Percentiles rank a stretch among this genome's conserved stretches.
phyloP scores from a whole-genome alignment of 2,888 invertebrate species.

The Rhingia rostrata region DNA sequence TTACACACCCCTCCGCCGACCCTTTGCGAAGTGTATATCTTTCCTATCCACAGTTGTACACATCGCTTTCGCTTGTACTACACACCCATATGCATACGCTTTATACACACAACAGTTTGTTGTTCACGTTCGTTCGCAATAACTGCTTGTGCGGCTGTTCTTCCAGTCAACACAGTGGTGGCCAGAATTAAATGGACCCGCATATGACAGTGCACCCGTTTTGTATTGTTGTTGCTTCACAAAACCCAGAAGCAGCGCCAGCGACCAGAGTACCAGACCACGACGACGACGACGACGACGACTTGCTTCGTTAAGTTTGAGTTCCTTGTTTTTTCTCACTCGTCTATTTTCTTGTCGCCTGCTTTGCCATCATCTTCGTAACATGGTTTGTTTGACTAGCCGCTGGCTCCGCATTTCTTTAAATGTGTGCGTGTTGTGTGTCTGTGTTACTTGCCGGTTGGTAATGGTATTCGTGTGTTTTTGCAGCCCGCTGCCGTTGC shows the following conservation, averaged over 20 bases:
- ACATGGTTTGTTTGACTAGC: conserved; percentile 56
- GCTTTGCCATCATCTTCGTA: conserved; percentile 58
- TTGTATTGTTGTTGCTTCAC: conserved; percentile 6
- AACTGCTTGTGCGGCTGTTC: conserved; percentile 8
- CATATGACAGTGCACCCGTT: neutral
- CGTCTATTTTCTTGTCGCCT: conserved; percentile 32
- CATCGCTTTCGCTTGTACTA: conserved; percentile 2
- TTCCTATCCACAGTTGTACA: conserved; percentile 8
- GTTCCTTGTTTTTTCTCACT: conserved; percentile 7
- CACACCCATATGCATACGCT: neutral
- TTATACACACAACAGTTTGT: neutral
- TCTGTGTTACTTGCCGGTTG: conserved; percentile 46
- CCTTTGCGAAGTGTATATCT: conserved; percentile 5
- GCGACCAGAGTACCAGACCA: neutral
- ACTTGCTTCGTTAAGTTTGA: neutral
- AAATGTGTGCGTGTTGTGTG: conserved; percentile 15
- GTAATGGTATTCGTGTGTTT: conserved; percentile 31
- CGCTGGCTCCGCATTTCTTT: conserved; percentile 4
- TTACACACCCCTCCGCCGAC: conserved; percentile 4
- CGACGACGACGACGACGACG: neutral
- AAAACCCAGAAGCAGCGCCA: neutral
- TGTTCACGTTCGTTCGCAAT: conserved; percentile 8
- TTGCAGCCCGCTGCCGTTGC: conserved; percentile 8
- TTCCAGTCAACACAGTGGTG: conserved; percentile 36
- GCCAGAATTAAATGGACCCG: conserved; percentile 27